phyloP scores from a whole-genome alignment of 2,888 invertebrate genomes.

The Dolomedes plantarius region DNA sequence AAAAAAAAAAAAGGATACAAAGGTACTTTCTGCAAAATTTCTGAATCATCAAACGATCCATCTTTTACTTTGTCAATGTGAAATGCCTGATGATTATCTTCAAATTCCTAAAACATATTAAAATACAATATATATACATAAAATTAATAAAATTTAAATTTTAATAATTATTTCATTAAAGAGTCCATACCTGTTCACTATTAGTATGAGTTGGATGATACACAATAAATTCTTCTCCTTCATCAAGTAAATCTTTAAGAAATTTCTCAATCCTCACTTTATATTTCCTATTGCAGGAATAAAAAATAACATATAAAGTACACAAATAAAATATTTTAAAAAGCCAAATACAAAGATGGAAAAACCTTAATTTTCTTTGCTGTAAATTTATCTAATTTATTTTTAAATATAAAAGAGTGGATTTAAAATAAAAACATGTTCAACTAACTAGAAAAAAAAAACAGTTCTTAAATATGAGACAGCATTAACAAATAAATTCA shows the following conservation, averaged over 20 bases:
- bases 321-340: too few species aligned
- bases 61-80: conserved; percentile 10
- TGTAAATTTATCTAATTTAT: too few species aligned
- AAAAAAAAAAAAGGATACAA: conserved; percentile 38
- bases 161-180: too few species aligned
- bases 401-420: too few species aligned
- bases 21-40: conserved; percentile 13
- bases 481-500: too few species aligned
- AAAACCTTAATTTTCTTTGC: too few species aligned
- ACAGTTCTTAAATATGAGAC: too few species aligned
- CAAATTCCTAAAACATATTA: conserved; percentile 23
- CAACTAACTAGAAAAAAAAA: too few species aligned
- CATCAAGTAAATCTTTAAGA: conserved; percentile 32
- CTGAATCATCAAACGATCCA: neutral
- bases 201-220: conserved; percentile 35
- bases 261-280: conserved; percentile 47
- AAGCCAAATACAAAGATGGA: too few species aligned
- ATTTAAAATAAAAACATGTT: too few species aligned
- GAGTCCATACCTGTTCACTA: conserved; percentile 42
- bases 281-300: conserved; percentile 41
- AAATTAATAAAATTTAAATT: too few species aligned
- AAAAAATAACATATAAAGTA: too few species aligned
- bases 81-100: conserved; percentile 20
- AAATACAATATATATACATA: neutral
- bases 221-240: conserved; percentile 46